phyloP scores from a whole-genome alignment of 37 sponge, comb jelly and placozoan species.

The Bolinopsis microptera region DNA sequence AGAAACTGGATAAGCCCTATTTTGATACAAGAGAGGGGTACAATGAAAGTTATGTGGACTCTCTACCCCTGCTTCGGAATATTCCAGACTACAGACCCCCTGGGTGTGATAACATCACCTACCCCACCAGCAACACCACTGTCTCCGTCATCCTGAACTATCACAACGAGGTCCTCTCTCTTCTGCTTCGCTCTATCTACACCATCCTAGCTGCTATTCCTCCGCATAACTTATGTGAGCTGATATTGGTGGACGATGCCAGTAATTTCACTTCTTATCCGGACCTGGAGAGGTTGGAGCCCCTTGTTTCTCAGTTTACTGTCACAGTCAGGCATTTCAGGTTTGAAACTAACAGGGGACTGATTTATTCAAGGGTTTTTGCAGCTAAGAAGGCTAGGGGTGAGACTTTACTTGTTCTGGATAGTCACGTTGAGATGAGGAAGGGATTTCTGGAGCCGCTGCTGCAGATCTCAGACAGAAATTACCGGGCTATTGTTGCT shows the following conservation, averaged over 20 bases:
- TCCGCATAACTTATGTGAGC: neutral
- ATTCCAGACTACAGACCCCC: neutral
- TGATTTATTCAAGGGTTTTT: neutral
- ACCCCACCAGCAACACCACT: neutral
- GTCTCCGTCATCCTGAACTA: constrained; percentile 1
- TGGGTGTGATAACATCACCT: neutral
- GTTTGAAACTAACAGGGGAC: neutral
- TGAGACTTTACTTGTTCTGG: neutral
- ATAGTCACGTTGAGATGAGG: neutral
- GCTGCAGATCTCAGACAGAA: neutral
- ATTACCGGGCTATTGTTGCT: neutral
- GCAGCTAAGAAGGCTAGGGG: neutral
- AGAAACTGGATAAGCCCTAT: neutral
- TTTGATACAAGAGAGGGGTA: neutral
- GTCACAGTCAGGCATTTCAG: neutral
- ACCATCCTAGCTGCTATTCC: neutral
- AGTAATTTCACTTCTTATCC: neutral
- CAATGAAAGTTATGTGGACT: constrained; percentile 5
- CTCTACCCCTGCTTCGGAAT: neutral
- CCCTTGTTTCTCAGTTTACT: neutral
- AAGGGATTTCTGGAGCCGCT: neutral
- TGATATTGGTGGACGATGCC: neutral
- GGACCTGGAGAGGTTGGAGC: neutral
- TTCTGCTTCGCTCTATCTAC: constrained; percentile 31
- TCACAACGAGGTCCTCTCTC: constrained; percentile 30